These are phyloP conservation scores for Strigamia crassipes DNA, from an alignment of 2,888 invertebrate species.

Conservation along the genomic window DNA sequence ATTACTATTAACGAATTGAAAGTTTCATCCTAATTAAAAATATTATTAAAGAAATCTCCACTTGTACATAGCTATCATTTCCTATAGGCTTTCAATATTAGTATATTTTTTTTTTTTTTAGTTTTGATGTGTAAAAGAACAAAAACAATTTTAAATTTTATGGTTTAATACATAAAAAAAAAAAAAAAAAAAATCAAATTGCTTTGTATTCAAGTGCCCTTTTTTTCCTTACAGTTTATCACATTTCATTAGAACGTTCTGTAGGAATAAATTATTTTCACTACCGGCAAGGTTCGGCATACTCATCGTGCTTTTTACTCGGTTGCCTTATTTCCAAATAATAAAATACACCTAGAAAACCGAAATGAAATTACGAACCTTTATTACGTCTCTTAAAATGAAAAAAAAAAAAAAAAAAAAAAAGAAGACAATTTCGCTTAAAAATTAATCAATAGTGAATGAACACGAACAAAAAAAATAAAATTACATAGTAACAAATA, in stretches of 20 bases:
- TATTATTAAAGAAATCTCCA: conserved; percentile 13
- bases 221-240: not conserved
- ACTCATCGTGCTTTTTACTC: not conserved
- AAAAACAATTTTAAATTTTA: not conserved
- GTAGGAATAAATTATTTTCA: not conserved
- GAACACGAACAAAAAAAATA: not conserved
- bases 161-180: not conserved
- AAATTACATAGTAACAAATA: not conserved
- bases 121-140: conserved; percentile 29
- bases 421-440: not conserved
- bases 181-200: not conserved
- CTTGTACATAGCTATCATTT: conserved; percentile 25
- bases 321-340: not conserved
- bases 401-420: not conserved
- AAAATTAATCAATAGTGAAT: not conserved
- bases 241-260: not conserved
- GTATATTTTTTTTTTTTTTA: not conserved
- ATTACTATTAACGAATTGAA: not conserved
- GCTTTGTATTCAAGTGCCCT: not conserved
- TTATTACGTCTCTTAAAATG: not conserved
- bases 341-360: not conserved
- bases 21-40: conserved; percentile 19
- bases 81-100: conserved; percentile 22
- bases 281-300: not conserved
- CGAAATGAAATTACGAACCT: not conserved